Evolutionary conservation across 2,113 vertebrate genomes (phyloP), one percentile per base, ranked within the genome.

Genomic region (Mesoclemmys tuberculata): DNA sequence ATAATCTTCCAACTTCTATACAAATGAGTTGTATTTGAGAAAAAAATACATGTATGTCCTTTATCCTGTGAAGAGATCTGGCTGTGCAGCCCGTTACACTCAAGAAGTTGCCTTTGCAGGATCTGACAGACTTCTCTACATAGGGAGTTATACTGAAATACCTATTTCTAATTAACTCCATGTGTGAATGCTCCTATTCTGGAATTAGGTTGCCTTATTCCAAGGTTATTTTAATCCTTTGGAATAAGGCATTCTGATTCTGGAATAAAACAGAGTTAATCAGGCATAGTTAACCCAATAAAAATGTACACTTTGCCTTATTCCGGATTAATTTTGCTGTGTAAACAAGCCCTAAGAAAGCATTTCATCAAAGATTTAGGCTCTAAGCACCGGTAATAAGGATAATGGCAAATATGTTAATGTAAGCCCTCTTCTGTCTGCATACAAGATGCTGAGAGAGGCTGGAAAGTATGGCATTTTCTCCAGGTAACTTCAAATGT

Each of bases 1-100:
- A 94, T 22, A 35, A 31, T 31, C 78, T 18, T 71, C 56, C 82
- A 89, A 46, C 64, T 74, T 84, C 87, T 92, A 77, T 61, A 90
- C 0, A 3, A 80, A 54, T 26, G 61, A 91, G 54, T 9, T 7
- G 2, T 54, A 87, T 80, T 29, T 94, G 77, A 74, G 2, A 80
- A 93, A 80, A 80, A 61, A 91, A 85, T 11, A 68, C 35, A 88
- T 1, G 41, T 68, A 77, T 54, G 46, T 83, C 55, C 80, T 95
- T 46, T 75, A 89, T 89, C 27, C 56, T 90, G 88, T 22, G 84
- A 82, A 19, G 56, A 1, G 7, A 83, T 61, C 56, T 86, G 7
- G 78, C 29, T 74, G 31, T 55, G 24, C 82, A 75, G 4, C 80
- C 44, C 2, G 46, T 92, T 74, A 74, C 26, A n/a, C 35, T 27